Base-by-base conservation (phyloP, 2,888 invertebrate species). In the Platycheirus albimanus region DNA sequence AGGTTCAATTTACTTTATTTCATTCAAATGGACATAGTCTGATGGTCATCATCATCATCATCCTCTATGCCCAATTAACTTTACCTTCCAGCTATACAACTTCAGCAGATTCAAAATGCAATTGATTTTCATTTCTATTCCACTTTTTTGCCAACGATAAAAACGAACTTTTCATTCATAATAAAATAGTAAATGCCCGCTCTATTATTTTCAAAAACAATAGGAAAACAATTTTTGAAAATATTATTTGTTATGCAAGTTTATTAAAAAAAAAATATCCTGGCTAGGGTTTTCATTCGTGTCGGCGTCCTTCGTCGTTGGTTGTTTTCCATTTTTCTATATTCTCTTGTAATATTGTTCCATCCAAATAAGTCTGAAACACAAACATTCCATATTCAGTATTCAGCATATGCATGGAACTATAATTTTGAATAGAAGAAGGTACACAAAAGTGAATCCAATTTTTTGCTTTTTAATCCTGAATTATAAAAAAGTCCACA, bases 361-460 rank as follows among this genome's bases (percentile, higher is more conserved):
- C 33, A 7, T 15, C 11, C 17, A 41, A 28, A 51, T 43, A 67
- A 58, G 49, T 66, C 36, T 8, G n/a, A 43, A 66, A 52, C 11
- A 10, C 17, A 78, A 51, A 78, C 43, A 78, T 66, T 51, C 51
- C 11, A 43, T 45, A 47, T 61, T n/a, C n/a, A 24, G 24, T 4
- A 33, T 33, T 33, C 30, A 33, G 3, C 24, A 24, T 5, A 24
- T 24, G n/a, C n/a, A n/a, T n/a, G n/a, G n/a, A n/a, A n/a, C n/a
- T n/a, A n/a, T n/a, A n/a, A n/a, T n/a, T n/a, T n/a, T n/a, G n/a
- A n/a, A n/a, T n/a, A n/a, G n/a, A n/a, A n/a, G 49, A 47, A 66
- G 41, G 41, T 49, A 51, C 49, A 58, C 67, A 58, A 24, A 47
- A 20, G 24, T 11, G 5, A 36, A 19, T 17, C n/a, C 28, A 20